phyloP scores from a whole-genome alignment of 1,140 invertebrate species.

The Metaphire vulgaris region DNA sequence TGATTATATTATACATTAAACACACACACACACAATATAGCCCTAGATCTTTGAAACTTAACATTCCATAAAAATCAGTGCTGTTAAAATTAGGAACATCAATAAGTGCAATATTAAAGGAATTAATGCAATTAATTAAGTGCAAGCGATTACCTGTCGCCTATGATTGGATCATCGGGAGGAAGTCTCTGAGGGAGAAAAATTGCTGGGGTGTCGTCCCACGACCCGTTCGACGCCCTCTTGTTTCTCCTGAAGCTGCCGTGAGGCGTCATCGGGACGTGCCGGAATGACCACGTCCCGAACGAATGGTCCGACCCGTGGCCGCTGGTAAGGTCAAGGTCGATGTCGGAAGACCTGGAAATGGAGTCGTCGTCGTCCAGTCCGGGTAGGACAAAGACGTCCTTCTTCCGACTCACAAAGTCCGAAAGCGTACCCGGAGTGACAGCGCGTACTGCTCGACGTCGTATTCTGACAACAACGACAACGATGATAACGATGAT shows the following conservation, averaged over 20 bases:
- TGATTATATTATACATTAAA: too few relatives aligned
- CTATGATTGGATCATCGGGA: background rate
- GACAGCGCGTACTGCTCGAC: too few relatives aligned
- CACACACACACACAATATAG: too few relatives aligned
- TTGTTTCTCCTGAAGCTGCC: background rate
- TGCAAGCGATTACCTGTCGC: background rate
- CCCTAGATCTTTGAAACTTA: too few relatives aligned
- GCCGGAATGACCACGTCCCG: background rate
- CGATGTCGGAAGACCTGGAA: background rate
- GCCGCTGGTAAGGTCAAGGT: background rate
- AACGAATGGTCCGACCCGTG: background rate
- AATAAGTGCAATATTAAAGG: too few relatives aligned
- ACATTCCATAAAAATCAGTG: too few relatives aligned
- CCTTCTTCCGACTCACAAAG: background rate
- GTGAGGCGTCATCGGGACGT: background rate
- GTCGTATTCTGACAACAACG: too few relatives aligned
- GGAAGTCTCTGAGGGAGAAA: background rate
- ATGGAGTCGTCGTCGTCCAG: background rate
- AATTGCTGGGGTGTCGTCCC: background rate
- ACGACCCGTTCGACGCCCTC: background rate
- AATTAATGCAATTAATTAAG: too few relatives aligned
- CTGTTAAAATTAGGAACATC: too few relatives aligned
- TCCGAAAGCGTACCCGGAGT: too few relatives aligned
- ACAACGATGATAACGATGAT: too few relatives aligned
- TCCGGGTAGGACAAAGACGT: background rate